Base-by-base conservation (phyloP, 2,888 invertebrate species). In the Cataglyphis cursor region DNA sequence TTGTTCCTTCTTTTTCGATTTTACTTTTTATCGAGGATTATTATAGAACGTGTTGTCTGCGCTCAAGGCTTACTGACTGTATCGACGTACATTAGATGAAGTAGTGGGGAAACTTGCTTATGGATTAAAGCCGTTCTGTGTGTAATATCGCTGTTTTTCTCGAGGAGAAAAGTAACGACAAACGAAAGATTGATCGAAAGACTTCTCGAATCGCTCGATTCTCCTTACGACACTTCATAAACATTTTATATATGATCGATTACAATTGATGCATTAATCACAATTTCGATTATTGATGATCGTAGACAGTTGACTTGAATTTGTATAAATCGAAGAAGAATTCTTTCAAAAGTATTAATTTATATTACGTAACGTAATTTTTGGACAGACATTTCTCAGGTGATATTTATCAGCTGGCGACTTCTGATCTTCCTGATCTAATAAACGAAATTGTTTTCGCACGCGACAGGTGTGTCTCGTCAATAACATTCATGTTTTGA, bases 361-460 rank as follows among this genome's bases (percentile, higher is more conserved):
- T n/a, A 75, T 75, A 51, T 75, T 51, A 62, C 54, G 24, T 54
- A 28, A 66, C 41, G n/a, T 28, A 41, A n/a, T 64, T 57, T 66
- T 66, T 66, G 12, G 24, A 8, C n/a, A 41, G 57, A 76, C 31
- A 41, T 66, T 38, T 65, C 21, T 35, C 76, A 66, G 31, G 28
- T 57, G 57, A 12, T 54, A 54, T 3, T 51, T 28, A 18, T 28
- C 51, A 75, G 44, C 38, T 51, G 64, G 4, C 28, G 54, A n/a
- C 12, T 28, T 28, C 28, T 28, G n/a, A 35, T 54, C 21, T 76
- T 28, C 15, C 54, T 9, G 54, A 1, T 76, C 54, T 66, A 76
- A 66, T 12, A 15, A 76, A 66, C 41, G 12, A 66, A 76, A 76
- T 57, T 76, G 31, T 41, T 76, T 76, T 65, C 15, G 65, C 76